A percentile compares a stretch with the other conserved stretches of the same genome.
Conservation (phyloP, 2,888 invertebrate species). For the Drosophila cracens region DNA sequence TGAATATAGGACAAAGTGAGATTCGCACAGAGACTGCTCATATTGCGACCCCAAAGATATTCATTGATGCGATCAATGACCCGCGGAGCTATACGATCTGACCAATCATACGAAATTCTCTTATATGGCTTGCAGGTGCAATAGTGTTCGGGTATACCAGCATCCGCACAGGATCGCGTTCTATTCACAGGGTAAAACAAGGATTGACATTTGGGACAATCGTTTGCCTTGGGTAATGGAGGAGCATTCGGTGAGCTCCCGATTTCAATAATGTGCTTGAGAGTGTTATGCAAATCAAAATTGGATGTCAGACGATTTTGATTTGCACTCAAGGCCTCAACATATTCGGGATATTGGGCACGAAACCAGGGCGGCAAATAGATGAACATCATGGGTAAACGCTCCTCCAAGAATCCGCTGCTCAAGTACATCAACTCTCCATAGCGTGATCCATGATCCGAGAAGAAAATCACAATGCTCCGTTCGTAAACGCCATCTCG, state of each 20-base stretch:
- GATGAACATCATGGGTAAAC: constrained; percentile 89
- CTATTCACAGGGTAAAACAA: constrained; percentile 86
- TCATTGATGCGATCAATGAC: constrained; percentile 60
- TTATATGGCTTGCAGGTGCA: constrained; percentile 87
- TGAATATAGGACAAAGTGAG: constrained; percentile 54
- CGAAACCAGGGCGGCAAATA: constrained; percentile 88
- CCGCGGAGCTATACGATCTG: constrained; percentile 35
- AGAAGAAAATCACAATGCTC: constrained; percentile 89
- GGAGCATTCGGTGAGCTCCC: constrained; percentile 55
- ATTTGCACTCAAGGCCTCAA: constrained; percentile 86
- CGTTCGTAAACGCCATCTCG: constrained; percentile 87
- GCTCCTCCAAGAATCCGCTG: constrained; percentile 90
- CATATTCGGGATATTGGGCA: constrained; percentile 85
- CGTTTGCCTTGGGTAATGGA: constrained; percentile 80
- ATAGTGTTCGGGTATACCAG: constrained; percentile 89
- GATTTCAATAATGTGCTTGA: constrained; percentile 87
- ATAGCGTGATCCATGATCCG: constrained; percentile 91
- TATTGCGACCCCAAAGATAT: constrained; percentile 47
- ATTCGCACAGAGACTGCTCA: constrained; percentile 50
- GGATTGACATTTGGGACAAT: constrained; percentile 88
- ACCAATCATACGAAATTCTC: constrained; percentile 30
- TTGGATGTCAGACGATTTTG: constrained; percentile 89
- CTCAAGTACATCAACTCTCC: constrained; percentile 88
- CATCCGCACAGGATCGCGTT: constrained; percentile 88
- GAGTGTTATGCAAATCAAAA: constrained; percentile 90